Conservation (phyloP, 2,888 invertebrate species). For the Gastrophysa polygoni region DNA sequence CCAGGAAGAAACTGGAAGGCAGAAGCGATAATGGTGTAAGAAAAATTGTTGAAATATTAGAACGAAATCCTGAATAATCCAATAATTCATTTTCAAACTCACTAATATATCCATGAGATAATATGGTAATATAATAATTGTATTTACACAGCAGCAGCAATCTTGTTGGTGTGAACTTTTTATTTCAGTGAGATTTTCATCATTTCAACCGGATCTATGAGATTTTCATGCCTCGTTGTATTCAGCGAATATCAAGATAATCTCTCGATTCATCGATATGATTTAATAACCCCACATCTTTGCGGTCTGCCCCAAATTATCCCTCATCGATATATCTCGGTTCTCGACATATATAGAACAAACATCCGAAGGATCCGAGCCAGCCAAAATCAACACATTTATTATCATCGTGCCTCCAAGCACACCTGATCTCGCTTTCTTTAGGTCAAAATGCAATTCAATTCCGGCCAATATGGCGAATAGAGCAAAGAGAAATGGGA, state of each 20-base stretch:
- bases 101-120: too few species aligned
- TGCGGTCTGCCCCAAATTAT: not conserved
- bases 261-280: constrained; percentile 2
- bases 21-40: constrained; percentile 47
- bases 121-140: too few species aligned
- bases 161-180: too few species aligned
- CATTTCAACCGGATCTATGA: too few species aligned
- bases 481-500: not conserved
- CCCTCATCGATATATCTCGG: not conserved
- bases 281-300: too few species aligned
- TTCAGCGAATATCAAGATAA: too few species aligned
- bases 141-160: too few species aligned
- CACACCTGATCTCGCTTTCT: constrained; percentile 27
- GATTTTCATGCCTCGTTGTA: too few species aligned
- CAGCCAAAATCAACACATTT: constrained; percentile 28
- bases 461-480: constrained; percentile 8
- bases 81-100: too few species aligned
- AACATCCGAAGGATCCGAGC: not conserved
- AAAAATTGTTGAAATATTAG: constrained; percentile 46
- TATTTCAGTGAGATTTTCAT: too few species aligned
- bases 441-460: constrained; percentile 14
- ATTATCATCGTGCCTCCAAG: constrained; percentile 22
- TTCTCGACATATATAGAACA: not conserved
- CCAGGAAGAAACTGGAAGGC: constrained; percentile 43
- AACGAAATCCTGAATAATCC: constrained; percentile 10